A percentile compares a stretch with the other conserved stretches of the same genome.
phyloP scores from a whole-genome alignment of 2,113 vertebrate genomes.

The Echinops telfairi region DNA sequence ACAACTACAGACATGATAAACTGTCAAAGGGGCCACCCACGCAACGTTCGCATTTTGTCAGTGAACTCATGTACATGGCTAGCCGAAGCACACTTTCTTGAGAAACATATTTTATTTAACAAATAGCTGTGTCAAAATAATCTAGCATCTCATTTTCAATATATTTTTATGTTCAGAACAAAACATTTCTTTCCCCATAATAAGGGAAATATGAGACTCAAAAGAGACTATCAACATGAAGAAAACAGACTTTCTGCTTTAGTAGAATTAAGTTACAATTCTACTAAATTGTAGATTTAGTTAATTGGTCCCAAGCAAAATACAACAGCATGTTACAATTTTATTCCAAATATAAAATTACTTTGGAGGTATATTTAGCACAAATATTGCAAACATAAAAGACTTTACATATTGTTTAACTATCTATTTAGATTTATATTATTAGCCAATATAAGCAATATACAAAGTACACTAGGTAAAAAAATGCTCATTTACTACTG shows the following conservation, averaged over 20 bases:
- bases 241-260: constrained; percentile 1
- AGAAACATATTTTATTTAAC: background rate
- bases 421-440: background rate
- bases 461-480: background rate
- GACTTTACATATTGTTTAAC: background rate
- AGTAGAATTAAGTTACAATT: background rate
- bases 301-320: constrained; percentile 43
- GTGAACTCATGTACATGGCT: background rate
- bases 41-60: constrained; percentile 2
- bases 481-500: background rate
- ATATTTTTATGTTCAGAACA: background rate
- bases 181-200: background rate
- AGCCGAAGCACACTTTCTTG: constrained; percentile 1
- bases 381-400: background rate
- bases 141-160: constrained; percentile 18
- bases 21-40: background rate
- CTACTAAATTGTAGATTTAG: too few species aligned
- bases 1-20: background rate
- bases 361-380: constrained; percentile 28
- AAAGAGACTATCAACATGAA: background rate
- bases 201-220: background rate
- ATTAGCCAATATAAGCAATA: background rate
- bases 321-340: background rate
- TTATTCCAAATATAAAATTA: constrained; percentile 7
- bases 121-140: background rate